Percentiles rank a stretch among this genome's conserved stretches.
Evolutionary conservation across 2,113 vertebrate species (phyloP).

Genomic region (Salminus brasiliensis): DNA sequence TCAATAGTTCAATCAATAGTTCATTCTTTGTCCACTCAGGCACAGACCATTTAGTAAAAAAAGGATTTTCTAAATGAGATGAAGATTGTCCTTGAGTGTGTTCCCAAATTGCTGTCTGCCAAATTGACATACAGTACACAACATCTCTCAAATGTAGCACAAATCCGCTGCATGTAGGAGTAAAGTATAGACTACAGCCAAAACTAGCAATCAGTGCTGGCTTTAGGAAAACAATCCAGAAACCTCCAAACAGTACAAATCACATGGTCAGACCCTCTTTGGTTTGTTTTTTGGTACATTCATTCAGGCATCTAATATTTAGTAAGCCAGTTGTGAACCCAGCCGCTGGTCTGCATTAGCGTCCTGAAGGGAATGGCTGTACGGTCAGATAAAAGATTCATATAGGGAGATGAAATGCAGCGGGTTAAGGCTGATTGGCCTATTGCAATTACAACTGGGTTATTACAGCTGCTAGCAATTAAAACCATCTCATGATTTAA

Average conservation of each 20-base stretch:
- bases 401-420: too few species aligned
- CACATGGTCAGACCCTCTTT: not conserved
- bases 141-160: slow-evolving; percentile 1
- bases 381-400: too few species aligned
- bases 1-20: not conserved
- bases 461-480: too few species aligned
- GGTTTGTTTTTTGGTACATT: not conserved
- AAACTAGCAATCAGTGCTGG: not conserved
- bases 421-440: too few species aligned
- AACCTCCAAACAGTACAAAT: slow-evolving; percentile 1
- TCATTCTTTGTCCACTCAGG: not conserved
- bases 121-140: slow-evolving; percentile 4
- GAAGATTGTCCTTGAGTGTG: too few species aligned
- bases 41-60: not conserved
- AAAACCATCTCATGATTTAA: too few species aligned
- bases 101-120: not conserved
- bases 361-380: too few species aligned
- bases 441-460: too few species aligned
- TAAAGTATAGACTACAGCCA: not conserved
- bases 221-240: not conserved
- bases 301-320: not conserved
- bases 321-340: not conserved
- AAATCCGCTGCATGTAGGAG: not conserved
- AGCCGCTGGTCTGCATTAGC: not conserved
- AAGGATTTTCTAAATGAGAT: not conserved